phyloP scores from a whole-genome alignment of 2,797 vertebrate genomes.

The Paguma larvata region DNA sequence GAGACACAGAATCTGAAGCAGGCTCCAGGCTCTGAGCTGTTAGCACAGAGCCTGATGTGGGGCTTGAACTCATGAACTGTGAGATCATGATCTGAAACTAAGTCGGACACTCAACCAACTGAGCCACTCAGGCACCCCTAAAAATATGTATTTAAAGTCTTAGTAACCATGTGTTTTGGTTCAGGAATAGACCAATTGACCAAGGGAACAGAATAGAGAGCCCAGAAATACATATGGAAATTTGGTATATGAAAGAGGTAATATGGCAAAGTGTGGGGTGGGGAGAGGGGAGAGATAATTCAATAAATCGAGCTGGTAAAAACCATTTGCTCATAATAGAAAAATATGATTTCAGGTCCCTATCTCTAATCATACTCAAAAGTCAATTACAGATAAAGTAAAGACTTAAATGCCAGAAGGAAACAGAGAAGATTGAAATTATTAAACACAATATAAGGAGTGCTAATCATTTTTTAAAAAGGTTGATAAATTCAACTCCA shows the following conservation, averaged over 20 bases:
- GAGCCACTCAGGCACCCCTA: no score
- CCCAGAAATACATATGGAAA: background rate
- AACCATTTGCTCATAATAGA: background rate
- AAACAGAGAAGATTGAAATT: background rate
- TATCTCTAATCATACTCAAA: slow-evolving; percentile 24
- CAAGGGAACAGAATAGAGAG: background rate
- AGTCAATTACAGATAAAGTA: slow-evolving; percentile 29
- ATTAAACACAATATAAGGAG: background rate
- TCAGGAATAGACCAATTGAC: background rate
- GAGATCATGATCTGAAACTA: no score
- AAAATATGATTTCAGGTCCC: slow-evolving; percentile 13
- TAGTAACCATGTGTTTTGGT: background rate
- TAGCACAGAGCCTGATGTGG: no score
- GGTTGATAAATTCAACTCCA: background rate
- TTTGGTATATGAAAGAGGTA: background rate
- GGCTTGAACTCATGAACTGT: no score
- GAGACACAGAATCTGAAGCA: no score
- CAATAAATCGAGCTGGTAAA: background rate
- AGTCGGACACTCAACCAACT: no score
- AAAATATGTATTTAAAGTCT: background rate
- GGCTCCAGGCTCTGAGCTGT: no score
- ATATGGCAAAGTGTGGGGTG: background rate
- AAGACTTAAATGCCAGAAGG: background rate
- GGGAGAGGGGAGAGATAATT: background rate
- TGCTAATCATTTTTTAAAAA: background rate